phyloP scores from a whole-genome alignment of 64 coral and sea anemone genomes.

The Montipora capricornis region DNA sequence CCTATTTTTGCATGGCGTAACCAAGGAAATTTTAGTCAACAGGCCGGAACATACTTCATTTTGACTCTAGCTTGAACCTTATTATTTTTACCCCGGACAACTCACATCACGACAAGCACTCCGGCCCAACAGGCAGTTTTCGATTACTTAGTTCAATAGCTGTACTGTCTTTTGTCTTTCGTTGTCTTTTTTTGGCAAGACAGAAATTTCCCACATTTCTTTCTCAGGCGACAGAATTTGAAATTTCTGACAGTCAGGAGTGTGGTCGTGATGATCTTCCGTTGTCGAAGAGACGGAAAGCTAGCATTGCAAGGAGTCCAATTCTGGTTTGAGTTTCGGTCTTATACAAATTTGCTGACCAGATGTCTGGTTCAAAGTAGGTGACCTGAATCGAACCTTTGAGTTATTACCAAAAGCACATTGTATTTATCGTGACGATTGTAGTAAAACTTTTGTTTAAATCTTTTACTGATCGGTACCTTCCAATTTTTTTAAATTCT shows the following conservation, averaged over 20 bases:
- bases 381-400: neutral
- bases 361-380: neutral
- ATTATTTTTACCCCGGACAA: too few species aligned
- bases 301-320: conserved; percentile 61
- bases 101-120: too few species aligned
- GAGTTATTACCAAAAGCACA: neutral
- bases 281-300: conserved; percentile 51
- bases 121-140: neutral
- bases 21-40: too few species aligned
- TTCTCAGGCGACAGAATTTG: conserved; percentile 61
- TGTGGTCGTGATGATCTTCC: conserved; percentile 24
- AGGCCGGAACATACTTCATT: too few species aligned
- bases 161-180: neutral
- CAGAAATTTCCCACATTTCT: neutral
- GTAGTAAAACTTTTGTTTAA: too few species aligned
- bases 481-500: too few species aligned
- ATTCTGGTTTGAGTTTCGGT: conserved; percentile 54
- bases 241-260: conserved; percentile 80
- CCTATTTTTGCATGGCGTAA: too few species aligned
- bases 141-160: neutral
- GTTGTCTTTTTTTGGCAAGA: neutral
- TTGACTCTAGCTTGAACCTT: too few species aligned
- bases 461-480: too few species aligned
- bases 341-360: neutral
- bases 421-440: neutral